Evolutionary conservation across 2,888 invertebrate species (phyloP).

Genomic region (Lepidochitona cinerea): DNA sequence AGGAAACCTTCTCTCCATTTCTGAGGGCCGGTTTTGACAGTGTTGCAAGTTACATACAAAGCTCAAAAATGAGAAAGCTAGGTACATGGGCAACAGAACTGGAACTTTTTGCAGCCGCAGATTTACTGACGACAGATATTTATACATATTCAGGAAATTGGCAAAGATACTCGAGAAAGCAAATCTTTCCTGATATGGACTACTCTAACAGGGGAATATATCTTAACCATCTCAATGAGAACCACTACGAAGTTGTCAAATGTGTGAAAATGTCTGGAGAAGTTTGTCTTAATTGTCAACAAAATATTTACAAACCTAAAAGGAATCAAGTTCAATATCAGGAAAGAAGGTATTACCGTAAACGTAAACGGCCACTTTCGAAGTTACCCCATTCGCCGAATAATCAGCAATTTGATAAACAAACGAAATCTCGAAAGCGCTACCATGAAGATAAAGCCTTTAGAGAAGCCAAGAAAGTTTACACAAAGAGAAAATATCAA

Average conservation of each 20-base stretch:
- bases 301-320: background rate
- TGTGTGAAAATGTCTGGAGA: background rate
- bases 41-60: conserved; percentile 1
- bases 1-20: background rate
- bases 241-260: conserved; percentile 16
- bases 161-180: conserved; percentile 7
- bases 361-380: too few relatives aligned
- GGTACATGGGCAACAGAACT: background rate
- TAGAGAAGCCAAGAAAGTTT: too few relatives aligned
- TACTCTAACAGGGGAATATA: background rate
- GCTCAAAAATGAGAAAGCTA: background rate
- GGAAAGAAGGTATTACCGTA: background rate
- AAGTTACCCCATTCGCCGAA: too few relatives aligned
- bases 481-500: background rate
- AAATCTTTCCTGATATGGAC: background rate
- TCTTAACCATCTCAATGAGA: conserved; percentile 14
- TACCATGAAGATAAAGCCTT: background rate
- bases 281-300: background rate
- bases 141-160: background rate
- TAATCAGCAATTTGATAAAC: too few relatives aligned
- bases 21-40: background rate
- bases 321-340: background rate
- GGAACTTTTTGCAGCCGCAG: background rate
- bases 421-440: background rate
- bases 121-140: background rate